phyloP scores from a whole-genome alignment of 2,888 invertebrate genomes.

The Ornithoptera priamus region DNA sequence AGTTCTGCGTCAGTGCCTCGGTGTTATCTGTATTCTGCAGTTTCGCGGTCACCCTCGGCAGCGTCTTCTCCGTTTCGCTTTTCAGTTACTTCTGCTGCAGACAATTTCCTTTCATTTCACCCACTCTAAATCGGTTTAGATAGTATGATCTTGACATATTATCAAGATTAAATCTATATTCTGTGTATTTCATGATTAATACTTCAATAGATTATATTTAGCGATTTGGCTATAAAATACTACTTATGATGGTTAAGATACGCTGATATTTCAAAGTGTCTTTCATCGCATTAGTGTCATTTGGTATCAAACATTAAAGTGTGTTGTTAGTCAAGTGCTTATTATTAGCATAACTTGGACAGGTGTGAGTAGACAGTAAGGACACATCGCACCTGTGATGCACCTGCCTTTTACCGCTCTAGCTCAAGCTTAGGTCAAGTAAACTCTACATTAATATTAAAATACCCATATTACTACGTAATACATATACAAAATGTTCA shows the following conservation, averaged over 20 bases:
- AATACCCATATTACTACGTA: too few relatives aligned
- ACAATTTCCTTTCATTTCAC: background rate
- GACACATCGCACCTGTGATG: background rate
- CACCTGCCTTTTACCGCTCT: slow-evolving; percentile 1
- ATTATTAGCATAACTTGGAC: background rate
- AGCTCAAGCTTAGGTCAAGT: background rate
- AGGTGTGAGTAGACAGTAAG: background rate
- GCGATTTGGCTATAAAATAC: too few relatives aligned
- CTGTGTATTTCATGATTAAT: too few relatives aligned
- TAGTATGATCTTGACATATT: too few relatives aligned
- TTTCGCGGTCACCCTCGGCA: slow-evolving; percentile 65
- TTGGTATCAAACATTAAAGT: too few relatives aligned
- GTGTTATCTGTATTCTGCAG: slow-evolving; percentile 71
- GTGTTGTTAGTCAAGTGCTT: background rate
- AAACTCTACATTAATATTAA: background rate
- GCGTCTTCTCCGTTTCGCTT: slow-evolving; percentile 42
- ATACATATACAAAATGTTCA: too few relatives aligned
- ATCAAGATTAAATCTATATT: too few relatives aligned
- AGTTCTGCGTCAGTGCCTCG: slow-evolving; percentile 71
- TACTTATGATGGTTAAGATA: too few relatives aligned
- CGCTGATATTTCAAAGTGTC: too few relatives aligned
- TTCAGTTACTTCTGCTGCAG: slow-evolving; percentile 35
- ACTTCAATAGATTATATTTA: too few relatives aligned
- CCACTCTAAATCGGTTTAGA: too few relatives aligned
- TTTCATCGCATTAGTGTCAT: too few relatives aligned